Conservation (phyloP, 2,797 vertebrate genomes). For the Cottoperca gobio region DNA sequence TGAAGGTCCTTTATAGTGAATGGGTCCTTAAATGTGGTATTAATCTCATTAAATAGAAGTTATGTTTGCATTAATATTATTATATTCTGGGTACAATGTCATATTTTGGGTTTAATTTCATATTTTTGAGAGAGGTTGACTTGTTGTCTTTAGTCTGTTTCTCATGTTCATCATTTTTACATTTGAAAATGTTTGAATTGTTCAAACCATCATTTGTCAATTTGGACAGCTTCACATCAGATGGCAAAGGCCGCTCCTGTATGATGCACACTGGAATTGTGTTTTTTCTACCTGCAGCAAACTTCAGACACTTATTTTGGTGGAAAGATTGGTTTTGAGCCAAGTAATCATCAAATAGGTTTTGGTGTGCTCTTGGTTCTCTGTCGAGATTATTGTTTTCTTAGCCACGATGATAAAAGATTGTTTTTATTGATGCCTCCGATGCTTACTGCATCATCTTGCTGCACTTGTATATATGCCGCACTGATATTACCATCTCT, state of each 20-base stretch:
- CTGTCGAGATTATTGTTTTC: conserved; percentile 32
- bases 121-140: neutral
- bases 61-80: neutral
- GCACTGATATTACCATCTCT: no score
- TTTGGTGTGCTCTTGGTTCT: conserved; percentile 10
- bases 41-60: neutral
- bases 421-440: neutral
- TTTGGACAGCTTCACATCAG: neutral
- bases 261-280: neutral
- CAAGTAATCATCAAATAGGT: conserved; percentile 19
- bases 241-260: conserved; percentile 1
- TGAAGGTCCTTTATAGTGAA: no score
- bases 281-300: conserved; percentile 6
- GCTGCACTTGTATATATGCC: no score
- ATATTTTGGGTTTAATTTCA: neutral
- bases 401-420: neutral
- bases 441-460: no score
- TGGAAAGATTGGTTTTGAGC: conserved; percentile 20
- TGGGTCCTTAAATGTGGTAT: neutral
- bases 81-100: no score
- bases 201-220: neutral
- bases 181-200: neutral
- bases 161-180: neutral
- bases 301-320: neutral
- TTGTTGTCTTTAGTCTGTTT: neutral